Base-by-base conservation (phyloP, 2,888 invertebrate species). In the Agonopterix alstromeriana region DNA sequence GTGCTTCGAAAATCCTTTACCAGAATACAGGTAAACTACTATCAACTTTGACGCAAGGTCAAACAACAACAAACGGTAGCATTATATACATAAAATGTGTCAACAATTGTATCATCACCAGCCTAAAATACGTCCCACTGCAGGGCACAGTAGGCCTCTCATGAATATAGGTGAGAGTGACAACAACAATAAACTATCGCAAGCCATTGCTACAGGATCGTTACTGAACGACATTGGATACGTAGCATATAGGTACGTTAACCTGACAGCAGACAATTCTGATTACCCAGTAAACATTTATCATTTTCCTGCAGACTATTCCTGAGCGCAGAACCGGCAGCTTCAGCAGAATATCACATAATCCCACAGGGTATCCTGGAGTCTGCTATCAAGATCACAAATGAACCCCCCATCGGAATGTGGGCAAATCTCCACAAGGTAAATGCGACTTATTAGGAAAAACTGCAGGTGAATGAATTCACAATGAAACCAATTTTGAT, bases 321-420 rank as follows among this genome's bases (percentile, higher is more conserved):
- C 68, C 85, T 98, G 56, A 97, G 96, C 67, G 97, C 97, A 2
- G 98, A 98, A 70, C 96, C 98, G 0, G 93, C 95, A 0, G 81
- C 90, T 0, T 91, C 92, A 67, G 92, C 96, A 0, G 78, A 77
- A 1, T 90, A 89, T 60, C 92, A 92, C 60, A 91, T 93, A n/a
- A 89, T 93, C 43, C 93, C 92, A 0, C 94, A 97, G 86, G 98
- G 98, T 12, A 95, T 98, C 62, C 81, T 98, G 35, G 97, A 98
- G 75, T 95, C 97, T 0, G 94, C 97, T 0, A 97, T 98, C 68
- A 98, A 98, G 86, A 97, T 98, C 51, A 98, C 98, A 2, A 98
- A 98, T 66, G 98, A 98, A 77, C 97, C 98, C 0, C 98, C 98
- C 0, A 96, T 95, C 8, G 98, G 98, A 35, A 97, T 98, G 95